Evolutionary conservation across 2,113 vertebrate genomes (phyloP).

Genomic region (Fukomys damarensis): DNA sequence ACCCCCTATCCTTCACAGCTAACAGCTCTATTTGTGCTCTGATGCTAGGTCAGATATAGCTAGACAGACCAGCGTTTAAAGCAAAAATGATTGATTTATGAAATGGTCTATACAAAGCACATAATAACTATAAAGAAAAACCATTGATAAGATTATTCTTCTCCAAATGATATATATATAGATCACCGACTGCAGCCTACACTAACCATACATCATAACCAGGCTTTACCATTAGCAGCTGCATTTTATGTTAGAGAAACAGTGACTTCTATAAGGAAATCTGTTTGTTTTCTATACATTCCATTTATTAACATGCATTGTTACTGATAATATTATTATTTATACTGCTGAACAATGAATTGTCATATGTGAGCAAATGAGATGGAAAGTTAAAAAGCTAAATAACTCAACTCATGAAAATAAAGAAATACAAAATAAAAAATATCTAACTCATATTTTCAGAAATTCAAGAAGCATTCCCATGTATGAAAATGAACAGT

Average conservation of each 20-base stretch:
- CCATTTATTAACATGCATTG: background rate
- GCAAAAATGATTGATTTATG: background rate
- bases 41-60: background rate
- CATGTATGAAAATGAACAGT: background rate
- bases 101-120: background rate
- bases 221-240: background rate
- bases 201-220: background rate
- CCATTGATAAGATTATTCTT: background rate
- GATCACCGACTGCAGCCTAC: background rate
- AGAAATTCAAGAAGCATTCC: conserved; percentile 19
- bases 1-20: background rate
- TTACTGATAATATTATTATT: background rate
- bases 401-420: background rate
- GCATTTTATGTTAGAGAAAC: background rate
- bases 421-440: background rate
- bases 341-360: background rate
- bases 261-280: background rate
- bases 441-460: background rate
- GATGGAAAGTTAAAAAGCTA: background rate
- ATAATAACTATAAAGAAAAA: background rate
- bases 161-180: background rate
- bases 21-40: too few relatives aligned
- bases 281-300: background rate
- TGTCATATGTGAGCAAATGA: background rate
- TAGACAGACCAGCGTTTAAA: background rate